A percentile compares a stretch with the other conserved stretches of the same genome.
These are phyloP conservation scores for Sinopyrophorus schimmeli DNA, from an alignment of 2,888 invertebrate species.

Conservation along the genomic window DNA sequence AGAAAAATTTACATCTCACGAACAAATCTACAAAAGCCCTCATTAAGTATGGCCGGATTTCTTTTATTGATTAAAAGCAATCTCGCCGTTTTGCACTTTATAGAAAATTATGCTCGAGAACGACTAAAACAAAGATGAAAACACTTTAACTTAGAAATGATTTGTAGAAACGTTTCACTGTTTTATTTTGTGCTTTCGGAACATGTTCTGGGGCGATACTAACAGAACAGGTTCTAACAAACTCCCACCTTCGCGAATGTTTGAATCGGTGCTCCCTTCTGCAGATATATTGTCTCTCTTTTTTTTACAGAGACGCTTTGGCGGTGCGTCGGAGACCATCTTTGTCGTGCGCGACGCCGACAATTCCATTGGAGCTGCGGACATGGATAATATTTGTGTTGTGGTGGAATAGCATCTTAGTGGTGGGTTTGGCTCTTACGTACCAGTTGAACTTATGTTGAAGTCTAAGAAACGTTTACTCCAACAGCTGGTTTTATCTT, in stretches of 20 bases:
- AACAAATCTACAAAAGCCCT: conserved; percentile 14
- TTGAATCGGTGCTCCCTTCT: conserved; percentile 28
- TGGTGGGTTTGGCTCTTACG: conserved; percentile 24
- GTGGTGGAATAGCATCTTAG: conserved; percentile 24
- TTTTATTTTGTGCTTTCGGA: conserved; percentile 19
- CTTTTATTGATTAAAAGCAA: conserved; percentile 20
- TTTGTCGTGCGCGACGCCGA: conserved; percentile 27
- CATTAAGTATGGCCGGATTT: conserved; percentile 22
- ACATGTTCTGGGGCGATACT: conserved; percentile 21
- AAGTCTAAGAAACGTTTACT: conserved; percentile 3
- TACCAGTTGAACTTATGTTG: conserved; percentile 5
- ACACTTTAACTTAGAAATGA: neutral
- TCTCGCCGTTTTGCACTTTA: no score
- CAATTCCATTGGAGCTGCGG: conserved; percentile 21
- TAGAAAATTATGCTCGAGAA: no score
- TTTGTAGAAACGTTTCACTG: conserved; percentile 7
- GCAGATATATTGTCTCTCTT: conserved; percentile 24
- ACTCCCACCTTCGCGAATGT: conserved; percentile 23
- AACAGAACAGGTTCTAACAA: conserved; percentile 26
- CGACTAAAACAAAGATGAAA: conserved; percentile 11
- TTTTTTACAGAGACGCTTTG: neutral
- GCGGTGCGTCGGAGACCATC: conserved; percentile 12
- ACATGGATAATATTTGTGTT: conserved; percentile 22
- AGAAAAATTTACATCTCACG: neutral
- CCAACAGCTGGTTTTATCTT: conserved; percentile 12